Percentiles rank a stretch among this genome's conserved stretches.
These are phyloP conservation scores for Eretmocerus hayati DNA, from an alignment of 2,888 invertebrate species.

Conservation along the genomic window DNA sequence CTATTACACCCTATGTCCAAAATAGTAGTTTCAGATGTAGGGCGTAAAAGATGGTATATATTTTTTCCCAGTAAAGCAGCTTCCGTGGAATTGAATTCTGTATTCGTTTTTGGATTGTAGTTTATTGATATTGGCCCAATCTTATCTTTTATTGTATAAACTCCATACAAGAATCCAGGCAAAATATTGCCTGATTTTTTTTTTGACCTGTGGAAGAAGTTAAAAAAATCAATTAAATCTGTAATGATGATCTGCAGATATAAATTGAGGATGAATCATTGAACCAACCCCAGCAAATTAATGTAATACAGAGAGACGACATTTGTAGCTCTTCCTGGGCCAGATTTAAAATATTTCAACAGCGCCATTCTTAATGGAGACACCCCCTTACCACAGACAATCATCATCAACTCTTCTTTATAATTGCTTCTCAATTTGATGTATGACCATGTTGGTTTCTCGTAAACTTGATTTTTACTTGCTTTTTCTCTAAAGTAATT, in stretches of 20 bases:
- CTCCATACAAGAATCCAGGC: conserved; percentile 10
- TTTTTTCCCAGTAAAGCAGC: conserved; percentile 10
- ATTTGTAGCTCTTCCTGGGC: conserved; percentile 14
- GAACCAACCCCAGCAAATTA: conserved; percentile 12
- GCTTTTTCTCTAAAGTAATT: neutral
- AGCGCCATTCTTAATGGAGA: conserved; percentile 4
- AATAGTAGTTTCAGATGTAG: conserved; percentile 12
- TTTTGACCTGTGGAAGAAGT: conserved; percentile 11
- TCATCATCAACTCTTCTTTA: conserved; percentile 17
- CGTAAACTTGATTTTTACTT: conserved; percentile 9
- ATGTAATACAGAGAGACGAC: conserved; percentile 16
- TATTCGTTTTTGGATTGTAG: conserved; percentile 13
- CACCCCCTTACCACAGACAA: conserved; percentile 14
- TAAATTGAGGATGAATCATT: conserved; percentile 1
- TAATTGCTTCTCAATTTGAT: conserved; percentile 20
- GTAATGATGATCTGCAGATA: too few species aligned
- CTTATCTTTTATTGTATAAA: conserved; percentile 17
- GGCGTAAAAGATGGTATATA: conserved; percentile 8
- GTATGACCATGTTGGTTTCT: conserved; percentile 17
- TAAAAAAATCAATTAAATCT: neutral
- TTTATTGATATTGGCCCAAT: conserved; percentile 17
- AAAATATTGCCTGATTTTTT: conserved; percentile 5
- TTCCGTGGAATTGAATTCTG: conserved; percentile 15
- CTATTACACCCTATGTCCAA: conserved; percentile 18
- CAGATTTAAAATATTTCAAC: conserved; percentile 8